Conservation (phyloP, 2,797 vertebrate species). For the Coendou prehensilis region DNA sequence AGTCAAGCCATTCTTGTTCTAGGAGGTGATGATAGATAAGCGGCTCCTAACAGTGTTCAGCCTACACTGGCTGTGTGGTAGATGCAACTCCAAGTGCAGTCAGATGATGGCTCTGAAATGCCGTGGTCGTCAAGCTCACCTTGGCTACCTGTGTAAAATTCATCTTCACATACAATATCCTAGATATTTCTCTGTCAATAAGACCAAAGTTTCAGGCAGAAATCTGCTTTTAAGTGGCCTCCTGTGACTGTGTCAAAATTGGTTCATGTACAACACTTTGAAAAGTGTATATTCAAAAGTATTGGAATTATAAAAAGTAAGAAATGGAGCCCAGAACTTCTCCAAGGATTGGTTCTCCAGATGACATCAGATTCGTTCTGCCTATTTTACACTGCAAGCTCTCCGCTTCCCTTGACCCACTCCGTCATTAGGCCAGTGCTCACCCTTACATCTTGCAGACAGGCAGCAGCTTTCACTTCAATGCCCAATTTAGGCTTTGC, state of each 20-base stretch:
- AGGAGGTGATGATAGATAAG: background rate
- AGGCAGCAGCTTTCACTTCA: background rate
- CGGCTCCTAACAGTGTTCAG: background rate
- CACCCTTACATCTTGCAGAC: background rate
- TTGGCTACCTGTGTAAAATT: background rate
- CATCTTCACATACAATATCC: background rate
- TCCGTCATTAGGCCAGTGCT: background rate
- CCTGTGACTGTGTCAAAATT: background rate
- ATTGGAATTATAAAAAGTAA: background rate
- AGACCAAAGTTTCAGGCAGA: background rate
- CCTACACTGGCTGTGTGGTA: background rate
- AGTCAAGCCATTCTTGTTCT: background rate
- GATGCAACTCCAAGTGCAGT: background rate
- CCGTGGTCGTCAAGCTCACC: background rate
- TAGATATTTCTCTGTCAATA: background rate
- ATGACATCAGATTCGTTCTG: background rate
- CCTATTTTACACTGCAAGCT: background rate
- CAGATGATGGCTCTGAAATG: background rate
- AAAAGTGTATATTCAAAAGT: background rate
- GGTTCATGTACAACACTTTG: background rate
- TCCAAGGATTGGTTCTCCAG: background rate
- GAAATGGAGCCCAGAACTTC: background rate
- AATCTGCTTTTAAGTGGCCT: background rate
- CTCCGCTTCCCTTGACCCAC: background rate
- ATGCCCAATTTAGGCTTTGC: accelerated